Evolutionary conservation across 2,113 vertebrate species (phyloP).

Genomic region (Empidonax traillii): DNA sequence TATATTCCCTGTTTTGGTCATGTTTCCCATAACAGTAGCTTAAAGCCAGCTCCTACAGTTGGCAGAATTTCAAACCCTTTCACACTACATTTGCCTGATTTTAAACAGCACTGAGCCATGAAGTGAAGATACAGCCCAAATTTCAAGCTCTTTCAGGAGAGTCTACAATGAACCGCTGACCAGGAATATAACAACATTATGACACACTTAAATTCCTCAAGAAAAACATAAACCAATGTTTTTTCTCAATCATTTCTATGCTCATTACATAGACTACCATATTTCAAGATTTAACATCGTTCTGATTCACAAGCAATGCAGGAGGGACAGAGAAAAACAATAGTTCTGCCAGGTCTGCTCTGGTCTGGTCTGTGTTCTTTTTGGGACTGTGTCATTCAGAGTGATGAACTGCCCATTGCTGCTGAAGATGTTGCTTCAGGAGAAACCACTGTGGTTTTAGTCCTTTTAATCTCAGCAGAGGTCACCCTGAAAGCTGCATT

Average conservation of each 20-base stretch:
- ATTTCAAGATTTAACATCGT: background rate
- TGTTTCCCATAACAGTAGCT: background rate
- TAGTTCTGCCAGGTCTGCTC: background rate
- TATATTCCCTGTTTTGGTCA: background rate
- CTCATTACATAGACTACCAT: background rate
- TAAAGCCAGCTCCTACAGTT: background rate
- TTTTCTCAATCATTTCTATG: background rate
- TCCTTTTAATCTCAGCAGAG: constrained; percentile 31
- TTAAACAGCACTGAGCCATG: background rate
- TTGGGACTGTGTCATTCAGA: background rate
- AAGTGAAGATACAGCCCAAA: background rate
- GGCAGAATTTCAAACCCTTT: background rate
- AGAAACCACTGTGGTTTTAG: constrained; percentile 7
- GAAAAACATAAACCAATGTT: background rate
- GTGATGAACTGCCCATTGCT: background rate
- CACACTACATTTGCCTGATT: background rate
- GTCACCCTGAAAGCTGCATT: constrained; percentile 18
- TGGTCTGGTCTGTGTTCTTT: background rate
- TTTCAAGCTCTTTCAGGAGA: background rate
- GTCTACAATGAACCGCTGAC: accelerated
- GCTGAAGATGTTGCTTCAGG: background rate
- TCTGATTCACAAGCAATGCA: background rate
- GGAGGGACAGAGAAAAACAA: background rate
- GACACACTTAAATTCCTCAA: background rate
- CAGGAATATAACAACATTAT: background rate